Conservation (phyloP, 2,113 vertebrate species). For the Anarrhichthys ocellatus region DNA sequence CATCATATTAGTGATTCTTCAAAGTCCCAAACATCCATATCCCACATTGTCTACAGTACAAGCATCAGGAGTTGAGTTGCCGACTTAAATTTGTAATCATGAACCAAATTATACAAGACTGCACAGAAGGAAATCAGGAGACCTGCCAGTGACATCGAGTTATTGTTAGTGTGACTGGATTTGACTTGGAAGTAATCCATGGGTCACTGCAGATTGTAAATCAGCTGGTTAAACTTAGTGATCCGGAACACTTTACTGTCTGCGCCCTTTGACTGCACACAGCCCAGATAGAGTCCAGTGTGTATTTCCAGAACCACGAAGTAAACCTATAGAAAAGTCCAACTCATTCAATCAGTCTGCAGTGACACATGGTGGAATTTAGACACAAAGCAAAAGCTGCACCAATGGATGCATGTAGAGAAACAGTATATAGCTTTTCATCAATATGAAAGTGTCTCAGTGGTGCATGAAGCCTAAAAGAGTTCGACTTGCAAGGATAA, state of each 20-base stretch:
- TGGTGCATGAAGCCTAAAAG: background rate
- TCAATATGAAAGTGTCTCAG: background rate
- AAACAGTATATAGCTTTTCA: background rate
- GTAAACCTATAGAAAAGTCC: background rate
- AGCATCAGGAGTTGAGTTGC: background rate
- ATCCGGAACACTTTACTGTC: conserved; percentile 53
- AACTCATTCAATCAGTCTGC: background rate
- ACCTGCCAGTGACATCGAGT: conserved; percentile 36
- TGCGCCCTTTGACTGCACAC: conserved; percentile 34
- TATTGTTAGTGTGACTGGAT: conserved; percentile 46
- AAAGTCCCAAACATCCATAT: background rate
- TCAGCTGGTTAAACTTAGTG: conserved; percentile 56
- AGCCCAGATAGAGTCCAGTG: background rate
- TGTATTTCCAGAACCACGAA: background rate
- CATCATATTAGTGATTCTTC: background rate
- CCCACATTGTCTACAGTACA: no score
- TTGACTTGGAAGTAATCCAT: conserved; percentile 54
- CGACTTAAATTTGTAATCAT: background rate
- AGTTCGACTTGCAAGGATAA: background rate
- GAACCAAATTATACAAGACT: background rate
- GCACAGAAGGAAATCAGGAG: background rate
- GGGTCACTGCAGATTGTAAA: conserved; percentile 54
- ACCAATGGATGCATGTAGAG: background rate
- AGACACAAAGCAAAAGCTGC: background rate
- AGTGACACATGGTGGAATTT: background rate